Base-by-base conservation (phyloP, 2,797 vertebrate genomes). In the Phoeniculus purpureus region DNA sequence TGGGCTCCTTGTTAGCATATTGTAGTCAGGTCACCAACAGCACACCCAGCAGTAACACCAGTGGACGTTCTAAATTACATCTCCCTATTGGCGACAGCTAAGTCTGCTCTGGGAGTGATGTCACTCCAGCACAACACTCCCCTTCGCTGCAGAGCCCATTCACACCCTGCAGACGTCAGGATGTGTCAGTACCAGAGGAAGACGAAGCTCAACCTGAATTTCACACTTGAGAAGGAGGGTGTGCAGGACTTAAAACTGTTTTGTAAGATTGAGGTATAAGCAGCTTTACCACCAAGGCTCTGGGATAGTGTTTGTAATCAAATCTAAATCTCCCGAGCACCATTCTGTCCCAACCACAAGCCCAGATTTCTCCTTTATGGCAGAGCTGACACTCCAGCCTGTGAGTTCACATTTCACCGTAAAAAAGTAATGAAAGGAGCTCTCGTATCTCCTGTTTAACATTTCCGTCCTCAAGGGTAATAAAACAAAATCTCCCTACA, bases 391-490 rank as follows among this genome's bases (percentile, higher is more conserved):
- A 10, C 18, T 59, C 85, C 64, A 65, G 47, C 37, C 51, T 59
- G 21, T 6, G 43, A 79, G 71, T 48, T 90, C 26, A 7, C 66
- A 66, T 88, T 89, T 94, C 90, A 77, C 10, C 56, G 60, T 4
- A 29, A 87, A 87, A 90, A 90, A 85, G 40, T 31, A 81, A 89
- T 40, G 54, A 91, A 93, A 94, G 71, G 37, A 92, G 71, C 40
- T 87, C 68, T 60, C 3, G 12, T 89, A 92, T 88, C 86, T 95
- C 87, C 87, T 81, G 48, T 40, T 95, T 85, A 94, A 93, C 82
- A 92, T 90, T 94, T 91, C 87, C 94, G 86, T 55, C 60, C 92
- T 95, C 90, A 91, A 82, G 79, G 73, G 86, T 82, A 96, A 96
- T 94, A 93, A 94, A 93, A 79, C 88, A 95, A 31, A 82, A 85